phyloP scores from a whole-genome alignment of 2,113 vertebrate genomes.

The Cynocephalus volans region DNA sequence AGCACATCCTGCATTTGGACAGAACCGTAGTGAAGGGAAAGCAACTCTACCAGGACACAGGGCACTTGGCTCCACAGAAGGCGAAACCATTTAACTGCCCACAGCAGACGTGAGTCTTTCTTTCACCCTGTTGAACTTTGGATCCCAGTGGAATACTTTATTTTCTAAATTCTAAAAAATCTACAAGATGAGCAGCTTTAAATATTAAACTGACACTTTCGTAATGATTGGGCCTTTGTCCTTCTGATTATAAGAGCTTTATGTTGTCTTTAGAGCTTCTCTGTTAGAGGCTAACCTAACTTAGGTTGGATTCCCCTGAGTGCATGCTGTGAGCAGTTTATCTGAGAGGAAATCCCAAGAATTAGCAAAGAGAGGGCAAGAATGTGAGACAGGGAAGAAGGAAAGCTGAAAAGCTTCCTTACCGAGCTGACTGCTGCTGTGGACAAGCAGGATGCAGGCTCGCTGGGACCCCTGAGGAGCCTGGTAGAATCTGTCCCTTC shows the following conservation, averaged over 20 bases:
- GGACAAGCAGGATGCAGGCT: not conserved
- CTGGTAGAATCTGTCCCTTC: not conserved
- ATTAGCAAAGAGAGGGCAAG: not conserved
- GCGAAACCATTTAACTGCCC: not conserved
- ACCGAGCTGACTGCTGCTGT: not conserved
- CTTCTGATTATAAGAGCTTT: not conserved
- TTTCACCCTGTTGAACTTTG: not conserved
- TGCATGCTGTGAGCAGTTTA: not conserved
- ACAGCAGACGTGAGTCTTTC: not conserved
- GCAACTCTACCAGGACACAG: not conserved
- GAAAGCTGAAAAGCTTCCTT: not conserved
- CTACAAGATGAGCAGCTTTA: not conserved
- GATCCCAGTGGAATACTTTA: not conserved
- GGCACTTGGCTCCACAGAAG: not conserved
- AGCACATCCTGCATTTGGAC: accelerated
- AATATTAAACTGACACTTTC: not conserved
- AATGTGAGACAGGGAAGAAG: not conserved
- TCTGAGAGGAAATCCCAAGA: not conserved
- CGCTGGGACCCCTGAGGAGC: not conserved
- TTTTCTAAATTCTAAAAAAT: not conserved
- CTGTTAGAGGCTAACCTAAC: not conserved
- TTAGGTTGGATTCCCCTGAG: not conserved
- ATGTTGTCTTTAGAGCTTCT: not conserved
- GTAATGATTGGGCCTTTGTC: not conserved
- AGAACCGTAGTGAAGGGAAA: not conserved